Base-by-base conservation (phyloP, 2,113 vertebrate genomes). In the Eublepharis macularius region DNA sequence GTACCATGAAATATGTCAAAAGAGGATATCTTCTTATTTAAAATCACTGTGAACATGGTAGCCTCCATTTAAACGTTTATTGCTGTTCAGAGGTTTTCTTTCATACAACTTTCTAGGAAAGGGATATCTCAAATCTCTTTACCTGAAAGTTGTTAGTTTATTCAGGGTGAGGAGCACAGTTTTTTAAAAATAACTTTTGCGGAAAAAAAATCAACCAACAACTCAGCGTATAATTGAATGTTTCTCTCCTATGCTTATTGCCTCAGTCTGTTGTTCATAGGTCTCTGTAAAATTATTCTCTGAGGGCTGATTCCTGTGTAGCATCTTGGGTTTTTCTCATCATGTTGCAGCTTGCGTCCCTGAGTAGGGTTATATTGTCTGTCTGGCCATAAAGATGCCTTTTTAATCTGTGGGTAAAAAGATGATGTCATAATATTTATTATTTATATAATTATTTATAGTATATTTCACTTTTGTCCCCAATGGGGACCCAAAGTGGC, bases 1-100 rank as follows among this genome's bases (percentile, higher is more conserved):
- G 26, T 89, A 43, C 19, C 81, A 36, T 3, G 24, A 57, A 86
- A 86, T 81, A 82, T 65, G 26, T 82, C 74, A 86, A 26, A 68
- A 24, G 78, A 45, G n/a, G 87, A 72, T 57, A 12, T 82, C 32
- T 16, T 79, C 43, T 51, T 77, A 84, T 79, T 74, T 49, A 74
- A 84, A 89, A 75, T 81, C 29, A 54, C 24, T 39, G 43, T 49
- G 13, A 24, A 14, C 43, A 32, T 45, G n/a, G 36, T 39, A 77
- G 36, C 10, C 39, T 45, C 47, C 43, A 60, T 82, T 60, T 78
- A 43, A 51, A n/a, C n/a, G 68, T 47, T 54, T 81, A 36, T 4
- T 87, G 82, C 57, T 68, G 19, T 84, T 69, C 14, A n/a, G 2
- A 0, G 75, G 81, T 47, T 69, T 74, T 86, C n/a, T 80, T 74